phyloP scores from a whole-genome alignment of 2,888 invertebrate genomes.

The Sesia bembeciformis region DNA sequence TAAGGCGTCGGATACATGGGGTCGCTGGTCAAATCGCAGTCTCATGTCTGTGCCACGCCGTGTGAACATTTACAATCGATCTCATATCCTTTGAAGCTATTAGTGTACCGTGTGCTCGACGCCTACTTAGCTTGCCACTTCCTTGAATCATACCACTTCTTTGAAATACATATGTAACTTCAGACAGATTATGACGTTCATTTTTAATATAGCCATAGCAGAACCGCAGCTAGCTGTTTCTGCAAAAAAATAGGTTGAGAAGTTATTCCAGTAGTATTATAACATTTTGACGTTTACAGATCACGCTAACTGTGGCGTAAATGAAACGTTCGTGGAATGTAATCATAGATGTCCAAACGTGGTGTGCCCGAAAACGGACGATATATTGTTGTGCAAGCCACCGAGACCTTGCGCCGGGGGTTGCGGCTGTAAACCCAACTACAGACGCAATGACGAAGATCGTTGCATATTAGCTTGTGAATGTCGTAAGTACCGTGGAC shows the following conservation, averaged over 20 bases:
- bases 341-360: conserved; percentile 7
- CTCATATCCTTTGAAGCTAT: no score
- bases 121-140: no score
- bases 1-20: no score
- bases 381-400: conserved; percentile 6
- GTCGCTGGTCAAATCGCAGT: no score
- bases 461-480: conserved; percentile 6
- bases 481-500: conserved; percentile 8
- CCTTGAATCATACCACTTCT: no score
- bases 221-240: background rate
- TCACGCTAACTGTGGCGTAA: conserved; percentile 4
- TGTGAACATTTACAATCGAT: no score
- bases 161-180: no score
- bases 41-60: no score
- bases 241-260: background rate
- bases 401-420: conserved; percentile 7
- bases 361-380: conserved; percentile 5
- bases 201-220: background rate
- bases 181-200: background rate
- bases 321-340: conserved; percentile 6
- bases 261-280: background rate
- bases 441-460: conserved; percentile 3
- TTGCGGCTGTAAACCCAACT: conserved; percentile 8
- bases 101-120: no score
- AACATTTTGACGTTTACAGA: conserved; percentile 2